Conservation (phyloP, 2,113 vertebrate species). For the Cromileptes altivelis region DNA sequence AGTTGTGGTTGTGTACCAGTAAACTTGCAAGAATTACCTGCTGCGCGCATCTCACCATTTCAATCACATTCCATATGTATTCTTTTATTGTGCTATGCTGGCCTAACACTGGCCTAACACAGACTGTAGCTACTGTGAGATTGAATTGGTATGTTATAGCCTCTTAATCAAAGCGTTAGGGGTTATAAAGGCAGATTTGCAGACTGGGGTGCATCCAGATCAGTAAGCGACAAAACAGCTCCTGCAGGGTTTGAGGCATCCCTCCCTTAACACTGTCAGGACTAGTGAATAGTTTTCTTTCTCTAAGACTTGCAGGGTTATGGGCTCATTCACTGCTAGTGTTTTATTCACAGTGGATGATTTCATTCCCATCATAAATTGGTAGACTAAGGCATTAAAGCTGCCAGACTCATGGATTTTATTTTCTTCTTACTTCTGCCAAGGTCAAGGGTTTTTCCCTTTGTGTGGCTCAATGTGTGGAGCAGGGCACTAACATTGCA, state of each 20-base stretch:
- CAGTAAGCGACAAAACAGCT: not conserved
- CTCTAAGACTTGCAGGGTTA: not conserved
- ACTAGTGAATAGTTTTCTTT: not conserved
- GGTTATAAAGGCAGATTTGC: not conserved
- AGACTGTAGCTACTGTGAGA: not conserved
- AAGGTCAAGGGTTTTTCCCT: conserved; percentile 39
- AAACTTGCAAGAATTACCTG: too few relatives aligned
- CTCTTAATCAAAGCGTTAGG: not conserved
- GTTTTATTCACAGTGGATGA: conserved; percentile 32
- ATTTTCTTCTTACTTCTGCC: conserved; percentile 15
- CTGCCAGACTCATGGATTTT: conserved; percentile 40
- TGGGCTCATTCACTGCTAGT: not conserved
- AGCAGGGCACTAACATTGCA: conserved; percentile 46
- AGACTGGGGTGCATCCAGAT: not conserved
- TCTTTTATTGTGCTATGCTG: not conserved
- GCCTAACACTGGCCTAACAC: not conserved
- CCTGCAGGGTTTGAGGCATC: not conserved
- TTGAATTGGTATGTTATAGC: not conserved
- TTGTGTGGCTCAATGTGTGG: conserved; percentile 20
- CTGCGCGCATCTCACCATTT: too few relatives aligned
- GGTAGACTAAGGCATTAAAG: conserved; percentile 28
- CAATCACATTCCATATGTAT: too few relatives aligned
- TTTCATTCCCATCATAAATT: conserved; percentile 34
- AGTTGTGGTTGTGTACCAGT: too few relatives aligned
- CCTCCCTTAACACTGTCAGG: not conserved